Evolutionary conservation across 2,797 vertebrate genomes (phyloP).

Genomic region (Peromyscus melanophrys): DNA sequence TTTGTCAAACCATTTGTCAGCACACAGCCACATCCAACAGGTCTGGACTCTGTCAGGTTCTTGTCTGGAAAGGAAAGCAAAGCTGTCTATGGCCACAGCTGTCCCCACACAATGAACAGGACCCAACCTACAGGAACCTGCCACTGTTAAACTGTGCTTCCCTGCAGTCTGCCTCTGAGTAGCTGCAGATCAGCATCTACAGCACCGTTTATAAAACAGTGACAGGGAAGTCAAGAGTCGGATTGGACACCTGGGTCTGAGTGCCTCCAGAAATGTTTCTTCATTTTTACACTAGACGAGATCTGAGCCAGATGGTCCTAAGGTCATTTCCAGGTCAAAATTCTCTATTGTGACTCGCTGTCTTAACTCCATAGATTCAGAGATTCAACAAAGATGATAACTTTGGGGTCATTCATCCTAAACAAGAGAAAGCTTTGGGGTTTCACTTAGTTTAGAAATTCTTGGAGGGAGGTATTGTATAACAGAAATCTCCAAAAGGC

Average conservation of each 20-base stretch:
- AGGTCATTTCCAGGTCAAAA: slow-evolving; percentile 44
- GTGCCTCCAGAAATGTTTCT: neutral
- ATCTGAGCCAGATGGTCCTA: neutral
- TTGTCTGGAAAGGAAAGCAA: slow-evolving; percentile 58
- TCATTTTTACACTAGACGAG: slow-evolving; percentile 16
- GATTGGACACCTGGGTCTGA: neutral
- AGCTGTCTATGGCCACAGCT: slow-evolving; percentile 13
- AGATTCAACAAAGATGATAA: neutral
- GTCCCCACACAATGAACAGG: slow-evolving; percentile 42
- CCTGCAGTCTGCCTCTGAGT: neutral
- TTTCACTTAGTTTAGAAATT: neutral
- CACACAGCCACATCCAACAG: neutral
- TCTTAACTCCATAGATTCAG: neutral
- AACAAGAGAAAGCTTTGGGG: slow-evolving; percentile 28
- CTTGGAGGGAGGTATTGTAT: neutral
- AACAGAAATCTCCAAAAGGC: neutral
- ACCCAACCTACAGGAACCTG: neutral
- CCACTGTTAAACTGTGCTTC: neutral
- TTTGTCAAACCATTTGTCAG: slow-evolving; percentile 74
- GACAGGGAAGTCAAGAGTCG: neutral
- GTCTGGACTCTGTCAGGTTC: slow-evolving; percentile 72
- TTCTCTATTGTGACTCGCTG: neutral
- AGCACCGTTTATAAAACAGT: neutral
- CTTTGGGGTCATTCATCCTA: neutral
- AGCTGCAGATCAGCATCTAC: neutral